Conservation (phyloP, 2,797 vertebrate species). For the Sphaeramia orbicularis region DNA sequence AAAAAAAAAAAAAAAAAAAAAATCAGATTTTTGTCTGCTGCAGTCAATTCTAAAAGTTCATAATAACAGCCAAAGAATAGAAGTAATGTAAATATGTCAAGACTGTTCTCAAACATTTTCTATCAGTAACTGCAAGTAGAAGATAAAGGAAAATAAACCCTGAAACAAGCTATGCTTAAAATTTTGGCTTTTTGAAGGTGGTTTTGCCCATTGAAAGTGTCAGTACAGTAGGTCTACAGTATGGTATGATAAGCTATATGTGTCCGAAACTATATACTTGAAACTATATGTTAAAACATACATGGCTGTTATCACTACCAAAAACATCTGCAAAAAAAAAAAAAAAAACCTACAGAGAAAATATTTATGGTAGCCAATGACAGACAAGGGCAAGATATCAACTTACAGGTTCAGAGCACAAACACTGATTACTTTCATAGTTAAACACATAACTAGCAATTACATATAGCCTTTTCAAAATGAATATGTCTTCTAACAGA, state of each 20-base stretch:
- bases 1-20: too few species aligned
- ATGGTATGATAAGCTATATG: too few species aligned
- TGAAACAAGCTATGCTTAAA: neutral
- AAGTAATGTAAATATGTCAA: neutral
- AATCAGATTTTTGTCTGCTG: neutral
- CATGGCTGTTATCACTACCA: neutral
- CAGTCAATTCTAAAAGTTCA: neutral
- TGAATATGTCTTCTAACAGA: too few species aligned
- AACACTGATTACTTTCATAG: neutral
- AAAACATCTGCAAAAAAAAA: neutral
- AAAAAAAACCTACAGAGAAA: neutral
- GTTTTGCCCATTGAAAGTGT: neutral
- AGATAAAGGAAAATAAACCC: constrained; percentile 17
- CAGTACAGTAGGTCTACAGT: too few species aligned
- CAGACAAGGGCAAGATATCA: neutral
- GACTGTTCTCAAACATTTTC: neutral
- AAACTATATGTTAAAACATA: neutral
- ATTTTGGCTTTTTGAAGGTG: neutral
- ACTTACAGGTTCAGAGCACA: neutral
- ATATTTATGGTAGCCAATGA: neutral
- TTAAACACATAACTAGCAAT: too few species aligned
- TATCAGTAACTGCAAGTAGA: constrained; percentile 12
- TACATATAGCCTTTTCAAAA: too few species aligned
- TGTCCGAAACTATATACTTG: too few species aligned
- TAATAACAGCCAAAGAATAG: neutral